These are phyloP conservation scores for Maccullochella peelii DNA, from an alignment of 2,113 vertebrate species.

Conservation along the genomic window DNA sequence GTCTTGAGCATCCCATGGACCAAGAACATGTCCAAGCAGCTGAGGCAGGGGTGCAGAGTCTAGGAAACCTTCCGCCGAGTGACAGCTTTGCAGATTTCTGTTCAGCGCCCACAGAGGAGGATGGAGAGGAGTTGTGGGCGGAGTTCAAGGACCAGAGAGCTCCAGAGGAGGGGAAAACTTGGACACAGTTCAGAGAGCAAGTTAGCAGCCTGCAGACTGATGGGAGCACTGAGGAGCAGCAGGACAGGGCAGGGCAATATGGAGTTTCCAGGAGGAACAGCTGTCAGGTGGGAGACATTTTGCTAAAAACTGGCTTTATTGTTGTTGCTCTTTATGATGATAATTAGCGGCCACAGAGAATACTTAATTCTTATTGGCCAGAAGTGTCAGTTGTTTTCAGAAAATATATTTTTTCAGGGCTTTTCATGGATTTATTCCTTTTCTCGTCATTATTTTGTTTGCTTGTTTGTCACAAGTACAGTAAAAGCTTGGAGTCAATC, in stretches of 20 bases:
- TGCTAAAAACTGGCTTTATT: neutral
- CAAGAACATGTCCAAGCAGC: conserved; percentile 16
- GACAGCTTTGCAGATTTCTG: conserved; percentile 98
- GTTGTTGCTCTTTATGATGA: neutral
- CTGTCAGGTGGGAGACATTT: conserved; percentile 83
- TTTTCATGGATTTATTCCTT: neutral
- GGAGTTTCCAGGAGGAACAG: conserved; percentile 75
- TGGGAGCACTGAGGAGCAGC: conserved; percentile 61
- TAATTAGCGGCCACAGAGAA: neutral
- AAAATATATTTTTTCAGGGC: too few species aligned
- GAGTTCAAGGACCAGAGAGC: conserved; percentile 85
- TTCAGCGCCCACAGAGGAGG: conserved; percentile 84
- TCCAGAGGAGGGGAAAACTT: conserved; percentile 79
- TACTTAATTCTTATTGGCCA: neutral
- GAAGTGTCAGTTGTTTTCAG: neutral
- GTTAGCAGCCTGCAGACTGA: conserved; percentile 72
- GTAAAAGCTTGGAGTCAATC: neutral
- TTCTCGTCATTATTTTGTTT: neutral
- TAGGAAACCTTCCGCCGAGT: conserved; percentile 83
- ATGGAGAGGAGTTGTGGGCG: conserved; percentile 84
- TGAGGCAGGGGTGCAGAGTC: conserved; percentile 38
- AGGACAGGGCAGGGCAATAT: conserved; percentile 78
- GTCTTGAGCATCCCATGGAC: conserved; percentile 35
- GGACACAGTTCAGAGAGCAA: conserved; percentile 88
- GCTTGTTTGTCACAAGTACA: neutral